A percentile compares a stretch with the other conserved stretches of the same genome.
phyloP scores from a whole-genome alignment of 2,113 vertebrate species.

The Genyomyrus donnyi region DNA sequence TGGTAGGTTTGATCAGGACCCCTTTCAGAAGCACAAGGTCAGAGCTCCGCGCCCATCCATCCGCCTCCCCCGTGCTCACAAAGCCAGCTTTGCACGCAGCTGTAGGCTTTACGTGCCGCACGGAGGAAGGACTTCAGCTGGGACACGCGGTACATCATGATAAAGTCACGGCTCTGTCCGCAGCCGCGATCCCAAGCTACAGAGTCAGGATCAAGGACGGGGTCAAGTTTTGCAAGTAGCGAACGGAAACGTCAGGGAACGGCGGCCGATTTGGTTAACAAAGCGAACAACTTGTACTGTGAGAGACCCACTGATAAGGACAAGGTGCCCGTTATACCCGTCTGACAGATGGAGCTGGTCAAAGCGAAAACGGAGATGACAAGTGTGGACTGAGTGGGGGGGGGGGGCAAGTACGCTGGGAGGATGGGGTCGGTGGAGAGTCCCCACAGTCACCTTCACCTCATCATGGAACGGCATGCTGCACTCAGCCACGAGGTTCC shows the following conservation, averaged over 20 bases:
- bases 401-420: neutral
- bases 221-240: neutral
- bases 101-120: neutral
- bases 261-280: neutral
- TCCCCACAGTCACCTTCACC: neutral
- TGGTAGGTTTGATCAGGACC: neutral
- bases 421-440: neutral
- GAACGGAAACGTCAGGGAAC: neutral
- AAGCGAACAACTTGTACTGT: neutral
- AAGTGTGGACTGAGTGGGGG: neutral
- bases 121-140: neutral
- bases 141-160: neutral
- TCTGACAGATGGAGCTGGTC: neutral
- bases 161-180: neutral
- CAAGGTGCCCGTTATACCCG: neutral
- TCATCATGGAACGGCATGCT: neutral
- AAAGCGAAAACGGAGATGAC: neutral
- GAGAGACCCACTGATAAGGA: neutral
- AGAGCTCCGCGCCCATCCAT: neutral
- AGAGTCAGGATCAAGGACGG: neutral
- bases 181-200: neutral
- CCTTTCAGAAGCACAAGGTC: neutral
- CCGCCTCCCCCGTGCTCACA: neutral
- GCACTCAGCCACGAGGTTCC: neutral
- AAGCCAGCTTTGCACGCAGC: neutral